Evolutionary conservation across 2,888 invertebrate species (phyloP), one percentile per base, ranked within the genome.

Genomic region (Scelioninae gen. 1): DNA sequence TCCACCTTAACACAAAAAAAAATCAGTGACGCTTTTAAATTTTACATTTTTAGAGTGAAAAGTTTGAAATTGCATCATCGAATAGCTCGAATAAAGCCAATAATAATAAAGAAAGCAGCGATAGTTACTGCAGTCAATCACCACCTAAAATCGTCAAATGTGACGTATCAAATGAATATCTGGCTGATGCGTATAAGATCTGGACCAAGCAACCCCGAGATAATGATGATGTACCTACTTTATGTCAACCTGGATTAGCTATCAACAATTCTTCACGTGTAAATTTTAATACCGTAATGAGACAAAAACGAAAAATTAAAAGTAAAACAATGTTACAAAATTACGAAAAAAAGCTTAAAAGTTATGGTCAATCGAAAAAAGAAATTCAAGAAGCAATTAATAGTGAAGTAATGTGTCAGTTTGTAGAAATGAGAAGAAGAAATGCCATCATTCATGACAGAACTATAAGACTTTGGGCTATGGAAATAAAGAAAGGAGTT

Each of bases 381-480:
- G 6, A 31, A 11, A 2, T 63, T 2, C 63, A 47, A 13, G 32
- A 63, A 6, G n/a, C 13, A 15, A 63, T 63, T 47, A 63, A 63
- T 63, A 63, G 1, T 13, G 1, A 63, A 43, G 31, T 29, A 29
- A 47, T n/a, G 13, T 5, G 32, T 4, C 5, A 11, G 45, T 47
- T 63, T 5, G 16, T 47, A 5, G 63, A 63, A 47, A 45, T 63
- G 63, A 10, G 63, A 9, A 11, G n/a, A 3, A 29, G 29, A 45
- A 45, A 63, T 47, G 29, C 63, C 31, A 31, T 63, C 8, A 47
- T 63, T 32, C 63, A 63, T 15, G 63, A 63, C 47, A 31, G 63
- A 6, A 63, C 63, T 5, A 16, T 62, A 3, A 15, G 62, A 62
- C 13, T 8, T n/a, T 62, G 62, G 62, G 62, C 62, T 4, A 63